Percentiles rank a stretch among this genome's conserved stretches.
phyloP scores from a whole-genome alignment of 2,888 invertebrate genomes.

The Andricus quercusramuli region DNA sequence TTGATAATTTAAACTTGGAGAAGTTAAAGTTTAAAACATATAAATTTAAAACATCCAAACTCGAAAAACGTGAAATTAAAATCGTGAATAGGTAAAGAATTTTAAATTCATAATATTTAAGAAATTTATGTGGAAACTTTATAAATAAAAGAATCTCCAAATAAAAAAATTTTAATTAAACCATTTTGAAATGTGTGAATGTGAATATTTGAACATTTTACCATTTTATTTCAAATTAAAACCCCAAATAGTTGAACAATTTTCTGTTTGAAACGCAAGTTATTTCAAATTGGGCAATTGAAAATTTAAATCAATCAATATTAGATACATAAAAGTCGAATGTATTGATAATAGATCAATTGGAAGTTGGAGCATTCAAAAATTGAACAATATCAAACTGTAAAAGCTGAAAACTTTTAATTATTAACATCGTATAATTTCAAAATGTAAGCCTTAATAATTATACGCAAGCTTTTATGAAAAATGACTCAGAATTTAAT shows the following conservation, averaged over 20 bases:
- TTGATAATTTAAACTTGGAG: too few species aligned
- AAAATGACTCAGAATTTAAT: too few species aligned
- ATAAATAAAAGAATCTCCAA: too few species aligned
- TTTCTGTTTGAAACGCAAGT: not conserved
- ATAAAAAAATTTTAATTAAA: too few species aligned
- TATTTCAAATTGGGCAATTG: not conserved
- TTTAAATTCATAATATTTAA: too few species aligned
- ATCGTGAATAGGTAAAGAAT: too few species aligned
- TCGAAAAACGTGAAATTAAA: too few species aligned
- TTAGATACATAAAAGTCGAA: too few species aligned
- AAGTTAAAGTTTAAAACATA: too few species aligned
- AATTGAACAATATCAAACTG: not conserved
- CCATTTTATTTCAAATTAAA: not conserved
- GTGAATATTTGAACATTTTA: not conserved
- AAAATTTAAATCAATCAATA: not conserved
- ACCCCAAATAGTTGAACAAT: not conserved
- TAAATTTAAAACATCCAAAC: too few species aligned
- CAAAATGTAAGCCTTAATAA: not conserved
- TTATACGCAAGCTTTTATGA: not conserved
- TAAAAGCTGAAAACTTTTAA: fast-evolving
- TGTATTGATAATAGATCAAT: not conserved
- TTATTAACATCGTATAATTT: not conserved
- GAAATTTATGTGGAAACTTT: too few species aligned
- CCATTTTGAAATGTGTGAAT: not conserved
- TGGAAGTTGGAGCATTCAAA: not conserved